Conservation (phyloP, 2,113 vertebrate species). For the Nettapus auritus region DNA sequence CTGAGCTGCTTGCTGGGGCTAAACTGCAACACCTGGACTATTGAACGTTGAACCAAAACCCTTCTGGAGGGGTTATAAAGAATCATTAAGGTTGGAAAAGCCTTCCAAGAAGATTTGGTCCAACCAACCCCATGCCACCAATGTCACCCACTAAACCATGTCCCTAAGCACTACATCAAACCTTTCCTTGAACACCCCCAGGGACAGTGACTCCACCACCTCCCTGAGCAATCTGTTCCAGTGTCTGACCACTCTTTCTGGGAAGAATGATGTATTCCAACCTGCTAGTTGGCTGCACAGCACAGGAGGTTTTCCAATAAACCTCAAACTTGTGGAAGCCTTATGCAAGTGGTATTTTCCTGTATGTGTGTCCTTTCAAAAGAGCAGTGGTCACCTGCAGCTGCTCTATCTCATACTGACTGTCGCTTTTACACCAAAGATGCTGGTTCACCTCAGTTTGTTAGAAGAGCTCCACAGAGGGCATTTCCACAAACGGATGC, state of each 20-base stretch:
- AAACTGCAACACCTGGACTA: neutral
- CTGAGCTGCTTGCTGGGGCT: too few relatives aligned
- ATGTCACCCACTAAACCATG: too few relatives aligned
- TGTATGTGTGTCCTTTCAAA: neutral
- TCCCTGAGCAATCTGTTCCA: too few relatives aligned
- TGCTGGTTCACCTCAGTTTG: rapidly evolving
- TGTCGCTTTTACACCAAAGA: rapidly evolving
- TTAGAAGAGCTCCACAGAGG: neutral
- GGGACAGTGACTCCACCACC: too few relatives aligned
- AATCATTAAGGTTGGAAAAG: too few relatives aligned
- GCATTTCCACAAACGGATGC: rapidly evolving
- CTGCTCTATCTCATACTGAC: neutral
- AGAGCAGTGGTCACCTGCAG: neutral
- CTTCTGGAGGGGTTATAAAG: rapidly evolving
- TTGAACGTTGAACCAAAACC: neutral
- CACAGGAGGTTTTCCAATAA: neutral
- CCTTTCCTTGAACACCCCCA: too few relatives aligned
- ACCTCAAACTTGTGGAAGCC: neutral
- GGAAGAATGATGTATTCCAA: neutral
- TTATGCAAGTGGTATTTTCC: neutral
- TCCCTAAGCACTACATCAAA: too few relatives aligned
- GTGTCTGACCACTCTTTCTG: too few relatives aligned
- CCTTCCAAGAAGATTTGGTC: too few relatives aligned
- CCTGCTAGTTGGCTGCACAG: neutral
- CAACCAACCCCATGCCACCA: too few relatives aligned